A percentile compares a stretch with the other conserved stretches of the same genome.
Conservation (phyloP, 2,113 vertebrate species). For the Hassar affinis region DNA sequence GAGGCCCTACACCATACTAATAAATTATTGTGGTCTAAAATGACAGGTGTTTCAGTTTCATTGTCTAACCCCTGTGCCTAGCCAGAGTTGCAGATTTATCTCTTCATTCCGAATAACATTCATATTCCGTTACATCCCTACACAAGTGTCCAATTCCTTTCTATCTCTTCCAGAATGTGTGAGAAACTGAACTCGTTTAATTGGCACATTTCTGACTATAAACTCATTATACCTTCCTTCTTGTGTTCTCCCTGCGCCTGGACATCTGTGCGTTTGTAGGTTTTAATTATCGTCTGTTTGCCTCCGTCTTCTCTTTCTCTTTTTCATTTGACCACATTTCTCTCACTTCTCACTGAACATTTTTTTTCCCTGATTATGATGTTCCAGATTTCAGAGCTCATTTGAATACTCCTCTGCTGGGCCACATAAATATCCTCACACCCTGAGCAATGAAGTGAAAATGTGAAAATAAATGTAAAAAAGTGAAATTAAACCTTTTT, state of each 20-base stretch:
- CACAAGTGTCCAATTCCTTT: neutral
- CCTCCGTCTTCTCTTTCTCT: neutral
- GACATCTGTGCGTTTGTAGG: neutral
- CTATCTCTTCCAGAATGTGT: neutral
- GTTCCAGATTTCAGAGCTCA: neutral
- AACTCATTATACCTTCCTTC: neutral
- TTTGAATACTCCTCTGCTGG: neutral
- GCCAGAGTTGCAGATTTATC: no score
- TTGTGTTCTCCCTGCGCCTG: neutral
- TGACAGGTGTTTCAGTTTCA: no score
- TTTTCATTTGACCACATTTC: neutral
- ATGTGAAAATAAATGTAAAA: neutral
- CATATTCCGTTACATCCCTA: no score
- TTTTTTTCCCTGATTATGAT: neutral
- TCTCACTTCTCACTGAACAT: neutral
- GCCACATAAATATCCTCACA: neutral
- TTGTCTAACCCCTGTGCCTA: no score
- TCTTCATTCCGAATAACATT: no score
- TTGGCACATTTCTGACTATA: neutral
- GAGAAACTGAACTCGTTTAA: neutral
- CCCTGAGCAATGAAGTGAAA: neutral
- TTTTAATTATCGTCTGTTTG: neutral
- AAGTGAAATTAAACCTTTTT: neutral
- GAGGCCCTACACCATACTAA: no score
- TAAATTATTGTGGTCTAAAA: no score